Conservation (phyloP, 2,888 invertebrate species). For the Ennomos erosarius region DNA sequence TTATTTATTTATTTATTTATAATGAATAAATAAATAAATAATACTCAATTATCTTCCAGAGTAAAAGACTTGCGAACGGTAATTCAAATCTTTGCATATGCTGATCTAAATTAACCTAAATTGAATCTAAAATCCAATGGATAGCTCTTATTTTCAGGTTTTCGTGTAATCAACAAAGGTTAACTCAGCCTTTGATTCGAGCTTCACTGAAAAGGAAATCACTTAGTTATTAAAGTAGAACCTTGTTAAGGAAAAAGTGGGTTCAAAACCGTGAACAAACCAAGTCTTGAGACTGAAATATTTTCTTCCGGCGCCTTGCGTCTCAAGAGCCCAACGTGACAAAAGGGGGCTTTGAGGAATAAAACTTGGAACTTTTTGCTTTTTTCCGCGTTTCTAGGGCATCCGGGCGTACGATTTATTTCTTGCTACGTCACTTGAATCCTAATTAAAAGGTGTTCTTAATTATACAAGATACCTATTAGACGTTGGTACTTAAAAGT, state of each 20-base stretch:
- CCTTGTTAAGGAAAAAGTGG: constrained; percentile 17
- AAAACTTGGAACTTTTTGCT: neutral
- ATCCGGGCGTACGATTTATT: constrained; percentile 1
- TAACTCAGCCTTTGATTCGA: constrained; percentile 10
- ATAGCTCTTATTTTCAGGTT: neutral
- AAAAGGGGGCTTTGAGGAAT: constrained; percentile 17
- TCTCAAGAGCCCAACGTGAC: constrained; percentile 23
- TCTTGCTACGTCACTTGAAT: neutral
- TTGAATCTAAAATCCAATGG: neutral
- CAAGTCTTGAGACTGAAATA: constrained; percentile 18
- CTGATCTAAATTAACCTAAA: neutral
- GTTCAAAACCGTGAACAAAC: constrained; percentile 19
- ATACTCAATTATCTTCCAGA: too few relatives aligned
- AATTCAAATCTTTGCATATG: too few relatives aligned
- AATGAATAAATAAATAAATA: too few relatives aligned
- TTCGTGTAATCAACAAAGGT: neutral
- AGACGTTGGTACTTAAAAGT: too few relatives aligned
- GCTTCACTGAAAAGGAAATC: constrained; percentile 19
- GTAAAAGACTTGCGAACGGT: too few relatives aligned
- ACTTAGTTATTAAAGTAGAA: constrained; percentile 17
- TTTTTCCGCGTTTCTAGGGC: constrained; percentile 11
- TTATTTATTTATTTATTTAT: too few relatives aligned
- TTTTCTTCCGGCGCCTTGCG: constrained; percentile 8
- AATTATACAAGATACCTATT: too few relatives aligned
- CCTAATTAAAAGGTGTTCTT: neutral